Conservation (phyloP, 2,888 invertebrate species). For the Hirtodrosophila histrioides region DNA sequence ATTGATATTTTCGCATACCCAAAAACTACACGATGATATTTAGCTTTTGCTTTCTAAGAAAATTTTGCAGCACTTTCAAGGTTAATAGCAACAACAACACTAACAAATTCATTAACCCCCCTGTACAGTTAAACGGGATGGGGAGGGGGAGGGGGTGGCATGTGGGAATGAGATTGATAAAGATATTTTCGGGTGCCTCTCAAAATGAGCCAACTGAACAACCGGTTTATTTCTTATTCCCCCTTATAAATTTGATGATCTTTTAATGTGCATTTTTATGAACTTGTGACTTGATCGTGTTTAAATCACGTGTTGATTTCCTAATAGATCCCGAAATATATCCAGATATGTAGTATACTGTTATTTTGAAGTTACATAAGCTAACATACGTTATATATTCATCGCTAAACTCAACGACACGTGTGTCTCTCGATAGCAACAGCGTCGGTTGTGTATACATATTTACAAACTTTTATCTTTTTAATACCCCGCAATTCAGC, state of each 20-base stretch:
- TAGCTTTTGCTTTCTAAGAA: constrained; percentile 31
- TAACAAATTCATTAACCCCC: constrained; percentile 30
- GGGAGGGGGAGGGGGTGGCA: background rate
- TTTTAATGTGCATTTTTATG: constrained; percentile 39
- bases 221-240: constrained; percentile 25
- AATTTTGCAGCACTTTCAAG: constrained; percentile 54
- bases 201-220: constrained; percentile 7
- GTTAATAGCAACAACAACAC: constrained; percentile 43
- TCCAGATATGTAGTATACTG: background rate
- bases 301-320: constrained; percentile 41
- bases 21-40: constrained; percentile 27
- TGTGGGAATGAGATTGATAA: background rate
- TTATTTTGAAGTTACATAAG: constrained; percentile 1
- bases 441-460: background rate
- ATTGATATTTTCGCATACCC: constrained; percentile 50
- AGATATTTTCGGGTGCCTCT: constrained; percentile 7
- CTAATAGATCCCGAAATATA: background rate
- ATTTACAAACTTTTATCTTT: too few species aligned
- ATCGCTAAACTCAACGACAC: constrained; percentile 44
- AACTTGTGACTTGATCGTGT: constrained; percentile 24
- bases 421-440: constrained; percentile 43
- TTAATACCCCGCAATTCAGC: too few species aligned
- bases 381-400: constrained; percentile 5
- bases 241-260: constrained; percentile 39
- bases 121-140: background rate